These are phyloP conservation scores for Holothuria scabra DNA, from an alignment of 53 echinoderm and acorn worm species.

Conservation along the genomic window DNA sequence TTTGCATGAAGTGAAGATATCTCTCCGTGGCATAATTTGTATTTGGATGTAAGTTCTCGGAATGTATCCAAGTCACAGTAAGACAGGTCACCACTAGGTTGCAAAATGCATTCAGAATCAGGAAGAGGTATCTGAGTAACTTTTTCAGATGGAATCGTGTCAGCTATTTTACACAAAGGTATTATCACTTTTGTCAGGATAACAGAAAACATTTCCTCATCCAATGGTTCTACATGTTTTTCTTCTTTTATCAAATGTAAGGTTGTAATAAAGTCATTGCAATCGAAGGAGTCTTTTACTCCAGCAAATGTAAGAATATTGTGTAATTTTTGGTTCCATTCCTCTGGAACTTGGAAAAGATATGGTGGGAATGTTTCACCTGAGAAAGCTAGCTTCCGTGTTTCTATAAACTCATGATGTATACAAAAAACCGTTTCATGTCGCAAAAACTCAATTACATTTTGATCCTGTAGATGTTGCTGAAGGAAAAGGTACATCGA, in stretches of 20 bases:
- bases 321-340: not conserved
- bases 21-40: not conserved
- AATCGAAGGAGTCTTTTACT: not conserved
- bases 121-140: not conserved
- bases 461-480: not conserved
- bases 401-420: not conserved
- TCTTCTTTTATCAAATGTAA: not conserved
- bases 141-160: not conserved
- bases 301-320: not conserved
- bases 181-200: slow-evolving; percentile 11
- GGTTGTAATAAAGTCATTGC: not conserved
- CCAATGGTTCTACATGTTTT: not conserved
- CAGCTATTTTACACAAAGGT: slow-evolving; percentile 1
- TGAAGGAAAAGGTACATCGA: slow-evolving; percentile 12
- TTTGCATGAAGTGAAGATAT: slow-evolving; percentile 43
- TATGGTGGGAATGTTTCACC: slow-evolving; percentile 8
- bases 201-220: not conserved
- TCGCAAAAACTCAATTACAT: not conserved
- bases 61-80: slow-evolving; percentile 14
- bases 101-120: not conserved
- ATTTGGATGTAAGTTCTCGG: not conserved
- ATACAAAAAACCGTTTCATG: not conserved
- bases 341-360: not conserved
- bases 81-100: not conserved
- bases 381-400: not conserved